Conservation (phyloP, 2,113 vertebrate species). For the Rhabdornis inornatus region DNA sequence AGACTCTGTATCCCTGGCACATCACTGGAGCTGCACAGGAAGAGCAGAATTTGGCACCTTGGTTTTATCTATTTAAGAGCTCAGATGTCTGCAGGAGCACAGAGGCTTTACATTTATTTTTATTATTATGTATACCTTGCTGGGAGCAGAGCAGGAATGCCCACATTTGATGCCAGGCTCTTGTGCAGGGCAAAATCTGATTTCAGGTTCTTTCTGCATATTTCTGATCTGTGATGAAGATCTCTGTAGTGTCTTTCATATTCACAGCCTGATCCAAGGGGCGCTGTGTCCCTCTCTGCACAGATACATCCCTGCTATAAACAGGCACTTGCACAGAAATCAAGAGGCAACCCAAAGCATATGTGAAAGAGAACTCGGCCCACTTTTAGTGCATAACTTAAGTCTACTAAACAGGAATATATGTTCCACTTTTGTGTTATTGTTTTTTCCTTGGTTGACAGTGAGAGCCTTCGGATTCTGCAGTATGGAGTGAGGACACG, state of each 20-base stretch:
- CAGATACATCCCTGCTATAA: not conserved
- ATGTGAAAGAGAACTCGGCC: not conserved
- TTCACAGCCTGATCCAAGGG: not conserved
- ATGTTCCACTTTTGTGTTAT: not conserved
- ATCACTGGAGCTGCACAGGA: not conserved
- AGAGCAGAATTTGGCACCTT: not conserved
- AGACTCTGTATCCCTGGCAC: not conserved
- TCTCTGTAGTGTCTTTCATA: not conserved
- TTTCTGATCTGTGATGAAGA: not conserved
- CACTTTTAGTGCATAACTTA: not conserved
- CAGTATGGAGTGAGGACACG: not conserved
- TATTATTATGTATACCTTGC: not conserved
- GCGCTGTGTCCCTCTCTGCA: not conserved
- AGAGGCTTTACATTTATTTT: not conserved
- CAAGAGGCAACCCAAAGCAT: constrained; percentile 16
- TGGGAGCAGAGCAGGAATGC: not conserved
- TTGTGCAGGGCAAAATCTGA: not conserved
- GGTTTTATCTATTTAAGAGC: not conserved
- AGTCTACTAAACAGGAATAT: not conserved
- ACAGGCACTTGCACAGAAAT: not conserved
- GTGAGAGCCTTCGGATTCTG: not conserved
- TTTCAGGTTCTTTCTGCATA: not conserved
- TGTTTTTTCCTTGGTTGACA: not conserved
- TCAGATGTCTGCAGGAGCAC: not conserved
- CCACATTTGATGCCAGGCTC: not conserved